Percentiles rank a stretch among this genome's conserved stretches.
Evolutionary conservation across 2,113 vertebrate species (phyloP).

Genomic region (Melozone crissalis): DNA sequence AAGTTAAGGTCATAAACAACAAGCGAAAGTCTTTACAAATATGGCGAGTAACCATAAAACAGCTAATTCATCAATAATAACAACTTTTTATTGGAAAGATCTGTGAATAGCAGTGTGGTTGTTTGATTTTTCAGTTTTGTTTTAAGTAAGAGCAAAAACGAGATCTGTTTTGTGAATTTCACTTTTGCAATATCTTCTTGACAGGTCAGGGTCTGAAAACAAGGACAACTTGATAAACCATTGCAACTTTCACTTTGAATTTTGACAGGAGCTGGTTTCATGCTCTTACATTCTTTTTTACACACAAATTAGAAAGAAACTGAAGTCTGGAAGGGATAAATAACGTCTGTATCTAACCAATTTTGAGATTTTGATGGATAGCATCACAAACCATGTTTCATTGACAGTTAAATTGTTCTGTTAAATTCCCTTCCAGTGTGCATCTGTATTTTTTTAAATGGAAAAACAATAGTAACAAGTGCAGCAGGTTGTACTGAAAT

Average conservation of each 20-base stretch:
- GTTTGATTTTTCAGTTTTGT: background rate
- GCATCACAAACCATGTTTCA: background rate
- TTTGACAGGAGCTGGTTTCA: background rate
- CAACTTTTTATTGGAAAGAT: background rate
- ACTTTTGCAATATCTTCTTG: conserved; percentile 16
- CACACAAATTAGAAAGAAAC: background rate
- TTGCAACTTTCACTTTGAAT: conserved; percentile 38
- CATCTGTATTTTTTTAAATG: background rate
- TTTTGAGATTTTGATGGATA: background rate
- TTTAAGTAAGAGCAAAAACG: background rate
- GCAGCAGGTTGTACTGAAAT: background rate
- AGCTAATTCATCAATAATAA: background rate
- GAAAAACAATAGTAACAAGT: background rate
- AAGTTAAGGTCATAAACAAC: background rate
- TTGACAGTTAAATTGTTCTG: background rate
- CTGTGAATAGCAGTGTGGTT: background rate
- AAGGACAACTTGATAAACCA: conserved; percentile 46
- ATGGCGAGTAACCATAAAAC: background rate
- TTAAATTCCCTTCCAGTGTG: background rate
- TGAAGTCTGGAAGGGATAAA: background rate
- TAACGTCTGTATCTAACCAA: background rate
- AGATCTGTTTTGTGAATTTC: background rate
- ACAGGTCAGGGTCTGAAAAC: background rate
- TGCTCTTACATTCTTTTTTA: background rate
- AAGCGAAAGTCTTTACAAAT: background rate